Conservation (phyloP, 2,888 invertebrate genomes). For the Leptinotarsa rubiginosa region DNA sequence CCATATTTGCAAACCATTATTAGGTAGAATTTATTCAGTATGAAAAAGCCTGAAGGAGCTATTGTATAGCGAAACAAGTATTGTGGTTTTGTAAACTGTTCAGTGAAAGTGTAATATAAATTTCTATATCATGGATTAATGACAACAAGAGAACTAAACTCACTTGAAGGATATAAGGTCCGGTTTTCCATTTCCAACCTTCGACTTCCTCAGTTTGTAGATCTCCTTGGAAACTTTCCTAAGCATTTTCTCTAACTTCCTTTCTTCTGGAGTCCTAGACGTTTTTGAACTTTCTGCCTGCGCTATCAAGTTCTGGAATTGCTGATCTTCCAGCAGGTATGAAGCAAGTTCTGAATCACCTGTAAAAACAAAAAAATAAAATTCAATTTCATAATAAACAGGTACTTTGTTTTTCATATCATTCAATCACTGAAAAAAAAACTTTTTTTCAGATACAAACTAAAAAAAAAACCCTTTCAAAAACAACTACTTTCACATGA, state of each 20-base stretch:
- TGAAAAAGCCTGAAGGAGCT: too few relatives aligned
- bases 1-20: too few relatives aligned
- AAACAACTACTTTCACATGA: too few relatives aligned
- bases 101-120: too few relatives aligned
- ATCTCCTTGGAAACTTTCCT: conserved; percentile 85
- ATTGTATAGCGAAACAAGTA: too few relatives aligned
- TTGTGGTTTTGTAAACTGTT: too few relatives aligned
- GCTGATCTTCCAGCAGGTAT: conserved; percentile 89
- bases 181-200: conserved; percentile 88
- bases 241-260: conserved; percentile 78
- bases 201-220: conserved; percentile 87
- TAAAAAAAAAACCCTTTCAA: too few relatives aligned
- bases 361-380: conserved; percentile 55
- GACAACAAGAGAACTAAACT: conserved; percentile 60
- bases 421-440: background rate
- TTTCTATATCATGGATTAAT: background rate
- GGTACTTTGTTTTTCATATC: conserved; percentile 58
- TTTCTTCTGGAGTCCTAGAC: conserved; percentile 73
- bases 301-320: conserved; percentile 79
- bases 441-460: too few relatives aligned
- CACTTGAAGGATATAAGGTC: conserved; percentile 94
- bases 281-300: conserved; percentile 69
- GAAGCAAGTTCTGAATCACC: conserved; percentile 84
- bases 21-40: too few relatives aligned
- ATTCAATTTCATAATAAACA: too few relatives aligned